Percentiles rank a stretch among this genome's conserved stretches.
Evolutionary conservation across 2,113 vertebrate genomes (phyloP).

Genomic region (Ptychochromis oligacanthus): DNA sequence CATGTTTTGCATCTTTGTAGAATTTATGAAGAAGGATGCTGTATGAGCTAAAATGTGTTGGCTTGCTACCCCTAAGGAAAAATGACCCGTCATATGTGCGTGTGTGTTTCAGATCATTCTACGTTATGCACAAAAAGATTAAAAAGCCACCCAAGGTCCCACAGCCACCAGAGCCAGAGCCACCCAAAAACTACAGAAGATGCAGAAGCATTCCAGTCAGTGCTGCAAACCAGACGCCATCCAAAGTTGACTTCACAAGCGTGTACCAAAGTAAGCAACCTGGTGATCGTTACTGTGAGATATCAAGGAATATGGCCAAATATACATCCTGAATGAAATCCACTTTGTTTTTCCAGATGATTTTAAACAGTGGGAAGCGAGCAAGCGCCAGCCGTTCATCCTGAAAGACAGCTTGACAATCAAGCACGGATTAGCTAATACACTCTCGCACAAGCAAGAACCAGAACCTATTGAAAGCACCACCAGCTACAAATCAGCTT

Average conservation of each 20-base stretch:
- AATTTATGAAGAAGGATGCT: neutral
- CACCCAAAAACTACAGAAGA: neutral
- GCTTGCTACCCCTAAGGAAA: neutral
- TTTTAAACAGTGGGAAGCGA: slow-evolving; percentile 69
- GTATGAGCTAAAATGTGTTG: neutral
- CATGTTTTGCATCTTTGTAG: neutral
- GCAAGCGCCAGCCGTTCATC: slow-evolving; percentile 52
- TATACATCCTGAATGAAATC: neutral
- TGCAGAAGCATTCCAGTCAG: neutral
- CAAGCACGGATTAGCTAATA: slow-evolving; percentile 25
- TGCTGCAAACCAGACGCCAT: neutral
- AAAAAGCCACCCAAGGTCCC: slow-evolving; percentile 2
- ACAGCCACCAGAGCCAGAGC: neutral
- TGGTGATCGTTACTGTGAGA: neutral
- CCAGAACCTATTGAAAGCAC: slow-evolving; percentile 59
- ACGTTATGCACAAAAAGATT: neutral
- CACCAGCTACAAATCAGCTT: slow-evolving; percentile 78
- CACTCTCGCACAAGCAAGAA: neutral
- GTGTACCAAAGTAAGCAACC: slow-evolving; percentile 55
- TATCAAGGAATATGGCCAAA: neutral
- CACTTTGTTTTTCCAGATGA: slow-evolving; percentile 74
- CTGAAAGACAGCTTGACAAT: slow-evolving; percentile 37
- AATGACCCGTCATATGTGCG: neutral
- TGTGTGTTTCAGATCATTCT: slow-evolving; percentile 45
- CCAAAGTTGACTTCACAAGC: slow-evolving; percentile 12